phyloP scores from a whole-genome alignment of 2,113 vertebrate species.

The Anoplopoma fimbria region DNA sequence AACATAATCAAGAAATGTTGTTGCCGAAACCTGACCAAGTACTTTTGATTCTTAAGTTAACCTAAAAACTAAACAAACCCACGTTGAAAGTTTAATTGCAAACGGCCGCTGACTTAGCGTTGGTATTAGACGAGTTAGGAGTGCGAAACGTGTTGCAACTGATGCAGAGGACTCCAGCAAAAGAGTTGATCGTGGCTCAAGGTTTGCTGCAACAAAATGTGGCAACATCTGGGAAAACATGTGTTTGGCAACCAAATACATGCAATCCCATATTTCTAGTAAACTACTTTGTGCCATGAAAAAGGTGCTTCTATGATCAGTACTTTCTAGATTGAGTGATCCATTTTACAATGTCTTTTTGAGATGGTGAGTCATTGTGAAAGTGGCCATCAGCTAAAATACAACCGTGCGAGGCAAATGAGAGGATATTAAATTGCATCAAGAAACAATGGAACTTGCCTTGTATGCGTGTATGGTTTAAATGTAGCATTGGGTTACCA shows the following conservation, averaged over 20 bases:
- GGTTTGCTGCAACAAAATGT: neutral
- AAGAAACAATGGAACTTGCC: neutral
- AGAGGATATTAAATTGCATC: neutral
- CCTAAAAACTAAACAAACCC: neutral
- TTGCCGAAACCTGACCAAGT: neutral
- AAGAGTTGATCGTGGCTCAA: neutral
- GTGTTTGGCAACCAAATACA: neutral
- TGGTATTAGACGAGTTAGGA: neutral
- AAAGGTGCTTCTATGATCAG: neutral
- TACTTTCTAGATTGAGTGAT: neutral
- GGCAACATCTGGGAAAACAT: neutral
- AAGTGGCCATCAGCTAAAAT: neutral
- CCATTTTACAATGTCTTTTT: neutral
- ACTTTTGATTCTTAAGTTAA: neutral
- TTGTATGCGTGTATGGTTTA: conserved; percentile 7
- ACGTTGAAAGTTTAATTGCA: neutral
- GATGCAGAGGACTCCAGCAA: neutral
- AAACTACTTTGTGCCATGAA: neutral
- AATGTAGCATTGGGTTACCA: neutral
- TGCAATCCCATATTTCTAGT: neutral
- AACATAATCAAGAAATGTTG: too few relatives aligned
- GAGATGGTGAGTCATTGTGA: neutral
- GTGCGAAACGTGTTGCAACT: neutral
- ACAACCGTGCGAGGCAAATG: neutral
- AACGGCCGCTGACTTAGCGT: neutral